phyloP scores from a whole-genome alignment of 2,797 vertebrate genomes.

The Furcifer pardalis region DNA sequence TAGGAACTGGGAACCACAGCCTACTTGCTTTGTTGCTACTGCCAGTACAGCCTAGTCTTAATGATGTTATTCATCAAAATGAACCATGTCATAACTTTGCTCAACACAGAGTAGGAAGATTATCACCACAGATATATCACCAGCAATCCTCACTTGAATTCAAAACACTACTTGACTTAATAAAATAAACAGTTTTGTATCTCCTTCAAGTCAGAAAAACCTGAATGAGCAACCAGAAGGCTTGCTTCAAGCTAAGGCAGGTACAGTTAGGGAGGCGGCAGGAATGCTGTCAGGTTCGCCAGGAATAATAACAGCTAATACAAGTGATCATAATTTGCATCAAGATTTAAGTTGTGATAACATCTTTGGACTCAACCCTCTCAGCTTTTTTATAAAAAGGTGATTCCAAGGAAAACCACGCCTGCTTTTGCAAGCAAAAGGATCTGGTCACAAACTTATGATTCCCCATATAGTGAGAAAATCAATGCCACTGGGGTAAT shows the following conservation, averaged over 20 bases:
- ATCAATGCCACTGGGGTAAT: not conserved
- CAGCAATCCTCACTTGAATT: not conserved
- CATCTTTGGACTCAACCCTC: not conserved
- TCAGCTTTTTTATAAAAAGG: constrained; percentile 26
- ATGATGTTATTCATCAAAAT: not conserved
- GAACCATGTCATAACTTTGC: not conserved
- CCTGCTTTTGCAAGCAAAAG: constrained; percentile 2
- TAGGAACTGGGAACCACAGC: no score
- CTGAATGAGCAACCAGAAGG: constrained; percentile 4
- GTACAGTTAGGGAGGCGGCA: not conserved
- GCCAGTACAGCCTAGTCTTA: not conserved
- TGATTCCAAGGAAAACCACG: constrained; percentile 22
- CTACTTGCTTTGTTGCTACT: not conserved
- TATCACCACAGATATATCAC: not conserved
- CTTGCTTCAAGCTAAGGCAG: not conserved
- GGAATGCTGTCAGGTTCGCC: not conserved
- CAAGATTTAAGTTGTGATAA: not conserved
- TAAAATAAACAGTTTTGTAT: not conserved
- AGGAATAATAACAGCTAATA: not conserved
- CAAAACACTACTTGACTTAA: constrained; percentile 6
- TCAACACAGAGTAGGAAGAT: not conserved
- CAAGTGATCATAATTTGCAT: not conserved
- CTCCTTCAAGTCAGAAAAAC: not conserved
- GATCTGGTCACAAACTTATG: constrained; percentile 15
- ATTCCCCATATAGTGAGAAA: not conserved